Conservation (phyloP, 2,797 vertebrate species). For the Pantherophis alleghaniensis region DNA sequence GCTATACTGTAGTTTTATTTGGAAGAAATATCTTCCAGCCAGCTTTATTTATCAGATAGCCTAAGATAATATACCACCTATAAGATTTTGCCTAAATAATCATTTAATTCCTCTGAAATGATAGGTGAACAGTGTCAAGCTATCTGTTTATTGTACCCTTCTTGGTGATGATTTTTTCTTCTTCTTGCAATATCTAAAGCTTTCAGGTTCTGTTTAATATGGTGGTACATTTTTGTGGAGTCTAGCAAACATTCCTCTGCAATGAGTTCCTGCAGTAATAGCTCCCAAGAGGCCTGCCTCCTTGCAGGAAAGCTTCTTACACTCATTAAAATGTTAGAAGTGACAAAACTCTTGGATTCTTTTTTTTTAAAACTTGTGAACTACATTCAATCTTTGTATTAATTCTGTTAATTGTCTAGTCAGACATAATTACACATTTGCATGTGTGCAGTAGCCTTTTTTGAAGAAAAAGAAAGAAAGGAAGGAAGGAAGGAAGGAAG, state of each 20-base stretch:
- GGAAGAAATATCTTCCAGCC: background rate
- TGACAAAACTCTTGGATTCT: conserved; percentile 14
- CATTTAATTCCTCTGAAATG: conserved; percentile 35
- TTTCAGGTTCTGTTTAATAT: background rate
- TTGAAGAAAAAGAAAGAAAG: background rate
- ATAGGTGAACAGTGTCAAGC: conserved; percentile 30
- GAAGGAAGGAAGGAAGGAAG: background rate
- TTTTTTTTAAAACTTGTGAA: conserved; percentile 21
- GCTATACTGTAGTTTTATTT: conserved; percentile 13
- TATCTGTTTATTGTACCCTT: conserved; percentile 43
- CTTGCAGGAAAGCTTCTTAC: conserved; percentile 10
- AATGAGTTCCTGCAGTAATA: conserved; percentile 24
- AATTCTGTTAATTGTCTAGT: conserved; percentile 30
- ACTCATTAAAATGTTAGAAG: conserved; percentile 41
- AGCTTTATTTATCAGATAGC: conserved; percentile 29
- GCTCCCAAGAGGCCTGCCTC: background rate
- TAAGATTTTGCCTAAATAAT: conserved; percentile 47
- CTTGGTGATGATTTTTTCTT: conserved; percentile 24
- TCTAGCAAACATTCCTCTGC: conserved; percentile 5
- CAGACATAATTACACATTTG: conserved; percentile 7
- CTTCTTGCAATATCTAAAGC: background rate
- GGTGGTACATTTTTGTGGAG: conserved; percentile 17
- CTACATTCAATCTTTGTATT: background rate
- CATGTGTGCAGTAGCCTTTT: background rate
- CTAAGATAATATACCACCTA: conserved; percentile 23